A percentile compares a stretch with the other conserved stretches of the same genome.
Conservation (phyloP, 1,140 invertebrate genomes). For the Leptopilina clavipes region DNA sequence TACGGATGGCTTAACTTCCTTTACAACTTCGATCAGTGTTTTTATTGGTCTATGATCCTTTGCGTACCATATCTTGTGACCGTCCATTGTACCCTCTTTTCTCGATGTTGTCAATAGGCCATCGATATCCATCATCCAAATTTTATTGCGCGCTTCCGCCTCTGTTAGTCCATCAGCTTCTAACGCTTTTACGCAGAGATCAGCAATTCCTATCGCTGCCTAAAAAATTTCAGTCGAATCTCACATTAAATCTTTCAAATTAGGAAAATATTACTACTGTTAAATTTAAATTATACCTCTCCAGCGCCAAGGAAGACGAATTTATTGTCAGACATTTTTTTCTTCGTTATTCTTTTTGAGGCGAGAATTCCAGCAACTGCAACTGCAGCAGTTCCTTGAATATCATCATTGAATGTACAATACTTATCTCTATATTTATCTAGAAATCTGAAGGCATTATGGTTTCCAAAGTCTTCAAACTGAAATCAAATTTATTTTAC, state of each 20-base stretch:
- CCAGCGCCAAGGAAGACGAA: constrained; percentile 95
- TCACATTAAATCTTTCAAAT: no score
- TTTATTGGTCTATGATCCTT: constrained; percentile 88
- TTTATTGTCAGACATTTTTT: constrained; percentile 85
- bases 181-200: constrained; percentile 91
- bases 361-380: constrained; percentile 93
- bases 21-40: constrained; percentile 85
- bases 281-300: constrained; percentile 76
- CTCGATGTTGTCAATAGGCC: constrained; percentile 85
- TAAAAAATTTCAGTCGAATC: no score
- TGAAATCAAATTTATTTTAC: constrained; percentile 67
- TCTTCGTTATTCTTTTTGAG: constrained; percentile 86
- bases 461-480: constrained; percentile 98
- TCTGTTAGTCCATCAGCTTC: constrained; percentile 85
- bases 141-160: constrained; percentile 85
- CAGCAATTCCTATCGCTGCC: constrained; percentile 92
- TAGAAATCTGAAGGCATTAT: constrained; percentile 93
- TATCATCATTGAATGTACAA: constrained; percentile 98
- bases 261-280: not conserved
- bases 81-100: constrained; percentile 82
- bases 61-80: constrained; percentile 88
- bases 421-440: constrained; percentile 91
- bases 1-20: constrained; percentile 87
- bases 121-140: constrained; percentile 93
- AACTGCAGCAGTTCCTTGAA: constrained; percentile 96